Conservation (phyloP, 2,113 vertebrate species). For the Neogale vison region DNA sequence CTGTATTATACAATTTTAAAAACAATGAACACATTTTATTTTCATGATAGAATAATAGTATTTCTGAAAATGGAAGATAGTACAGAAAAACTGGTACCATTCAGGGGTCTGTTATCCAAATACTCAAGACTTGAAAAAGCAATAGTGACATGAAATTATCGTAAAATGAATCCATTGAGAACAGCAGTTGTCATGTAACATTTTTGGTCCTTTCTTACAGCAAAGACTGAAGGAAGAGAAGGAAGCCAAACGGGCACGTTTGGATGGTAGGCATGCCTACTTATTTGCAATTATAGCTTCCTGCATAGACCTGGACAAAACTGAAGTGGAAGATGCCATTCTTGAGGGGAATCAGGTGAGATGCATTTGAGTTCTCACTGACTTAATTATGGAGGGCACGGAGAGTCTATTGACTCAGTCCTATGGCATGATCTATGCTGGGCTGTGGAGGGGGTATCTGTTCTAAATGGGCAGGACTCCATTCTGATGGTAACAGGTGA, state of each 20-base stretch:
- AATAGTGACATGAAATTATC: neutral
- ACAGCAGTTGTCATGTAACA: neutral
- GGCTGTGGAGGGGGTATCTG: neutral
- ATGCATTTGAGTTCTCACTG: neutral
- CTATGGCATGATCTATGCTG: too few relatives aligned
- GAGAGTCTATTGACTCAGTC: too few relatives aligned
- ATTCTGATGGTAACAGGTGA: neutral
- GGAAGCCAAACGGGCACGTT: constrained; percentile 90
- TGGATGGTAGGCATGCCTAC: constrained; percentile 94
- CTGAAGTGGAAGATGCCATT: constrained; percentile 93
- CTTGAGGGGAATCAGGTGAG: constrained; percentile 94
- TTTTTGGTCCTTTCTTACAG: constrained; percentile 81
- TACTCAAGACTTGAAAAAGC: neutral
- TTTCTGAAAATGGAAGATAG: constrained; percentile 58
- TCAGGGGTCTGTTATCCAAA: neutral
- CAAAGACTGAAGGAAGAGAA: constrained; percentile 96
- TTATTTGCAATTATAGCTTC: constrained; percentile 90
- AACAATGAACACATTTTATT: constrained; percentile 26
- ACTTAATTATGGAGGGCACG: neutral
- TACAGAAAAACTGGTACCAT: neutral
- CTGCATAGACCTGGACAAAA: constrained; percentile 90
- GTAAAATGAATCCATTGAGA: constrained; percentile 13
- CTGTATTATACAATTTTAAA: constrained; percentile 16
- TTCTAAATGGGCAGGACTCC: neutral
- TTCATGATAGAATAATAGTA: constrained; percentile 26